Evolutionary conservation across 2,797 vertebrate genomes (phyloP), one percentile per base, ranked within the genome.

Genomic region (Danio jaintianensis): DNA sequence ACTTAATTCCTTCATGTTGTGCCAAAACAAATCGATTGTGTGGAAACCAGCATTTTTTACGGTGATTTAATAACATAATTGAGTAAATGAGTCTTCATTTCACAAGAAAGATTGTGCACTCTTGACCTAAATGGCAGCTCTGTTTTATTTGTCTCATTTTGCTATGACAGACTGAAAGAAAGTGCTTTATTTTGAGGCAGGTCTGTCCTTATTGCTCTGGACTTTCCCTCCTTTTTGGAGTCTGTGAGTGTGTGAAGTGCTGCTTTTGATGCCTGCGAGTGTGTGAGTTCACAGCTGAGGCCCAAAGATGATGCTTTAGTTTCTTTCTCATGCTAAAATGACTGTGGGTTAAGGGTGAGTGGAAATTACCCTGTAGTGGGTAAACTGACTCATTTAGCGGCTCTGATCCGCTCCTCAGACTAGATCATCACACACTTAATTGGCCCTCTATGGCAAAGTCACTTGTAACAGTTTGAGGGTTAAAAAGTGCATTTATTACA

Each of bases 251-350:
- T 63, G 36, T 70, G 2, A 29, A 42, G 45, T 6, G 18, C 22
- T 15, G 16, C 20, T 48, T 78, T 7, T 47, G 36, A 48, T 56
- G 45, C n/a, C 4, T 61, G 43, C 10, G 48, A 8, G 48, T 69
- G 70, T 62, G 20, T 75, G 58, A 59, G 63, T 68, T 66, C 62
- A 67, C 62, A 53, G 61, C 74, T 56, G 62, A 55, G 20, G 62
- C 38, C 18, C 15, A 10, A 15, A 15, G 52, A 68, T 77, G 75
- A 77, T 56, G 63, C 52, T 58, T 68, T 56, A 47, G 75, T 20
- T 74, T 66, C 43, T 22, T 38, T 20, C 53, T 63, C 13, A 2
- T 47, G 47, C 52, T 64, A 45, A 64, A 45, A 64, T 64, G 78
- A 63, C 40, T 55, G 76, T 58, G 47, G 16, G 67, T 52, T 42